These are phyloP conservation scores for Carterocephalus palaemon DNA, from an alignment of 2,888 invertebrate species.

Conservation along the genomic window DNA sequence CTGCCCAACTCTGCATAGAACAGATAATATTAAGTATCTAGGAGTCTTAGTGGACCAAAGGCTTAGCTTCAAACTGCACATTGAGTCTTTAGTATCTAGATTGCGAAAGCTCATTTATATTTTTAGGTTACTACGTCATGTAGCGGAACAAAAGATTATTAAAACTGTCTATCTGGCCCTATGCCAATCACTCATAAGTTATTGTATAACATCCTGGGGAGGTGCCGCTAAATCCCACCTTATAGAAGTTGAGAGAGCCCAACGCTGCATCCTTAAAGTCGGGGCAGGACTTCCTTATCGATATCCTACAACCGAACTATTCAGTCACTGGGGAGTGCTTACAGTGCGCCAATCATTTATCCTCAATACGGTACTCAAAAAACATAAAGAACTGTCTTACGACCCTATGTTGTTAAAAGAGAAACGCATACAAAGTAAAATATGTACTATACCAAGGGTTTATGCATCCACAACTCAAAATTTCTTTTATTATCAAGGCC, in stretches of 20 bases:
- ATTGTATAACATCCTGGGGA: conserved; percentile 15
- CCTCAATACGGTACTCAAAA: no score
- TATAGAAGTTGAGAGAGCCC: conserved; percentile 16
- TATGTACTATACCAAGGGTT: no score
- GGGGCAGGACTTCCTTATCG: background rate
- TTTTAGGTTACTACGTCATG: background rate
- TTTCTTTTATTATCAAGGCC: no score
- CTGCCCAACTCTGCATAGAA: background rate
- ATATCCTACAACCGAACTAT: no score
- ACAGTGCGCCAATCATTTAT: no score
- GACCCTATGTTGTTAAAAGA: no score
- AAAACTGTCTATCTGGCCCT: background rate
- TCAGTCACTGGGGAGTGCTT: no score
- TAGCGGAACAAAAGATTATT: background rate
- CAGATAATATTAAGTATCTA: background rate
- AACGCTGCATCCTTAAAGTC: background rate
- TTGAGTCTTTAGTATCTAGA: background rate
- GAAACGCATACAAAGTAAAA: no score
- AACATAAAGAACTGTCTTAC: no score
- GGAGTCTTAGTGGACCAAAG: conserved; percentile 3
- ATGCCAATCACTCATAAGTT: conserved; percentile 1
- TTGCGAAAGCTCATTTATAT: conserved; percentile 8
- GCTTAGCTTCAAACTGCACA: conserved; percentile 3
- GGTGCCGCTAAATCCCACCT: conserved; percentile 15
- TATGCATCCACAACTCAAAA: no score